These are phyloP conservation scores for Neopipo cinnamomea DNA, from an alignment of 2,113 vertebrate species.

Conservation along the genomic window DNA sequence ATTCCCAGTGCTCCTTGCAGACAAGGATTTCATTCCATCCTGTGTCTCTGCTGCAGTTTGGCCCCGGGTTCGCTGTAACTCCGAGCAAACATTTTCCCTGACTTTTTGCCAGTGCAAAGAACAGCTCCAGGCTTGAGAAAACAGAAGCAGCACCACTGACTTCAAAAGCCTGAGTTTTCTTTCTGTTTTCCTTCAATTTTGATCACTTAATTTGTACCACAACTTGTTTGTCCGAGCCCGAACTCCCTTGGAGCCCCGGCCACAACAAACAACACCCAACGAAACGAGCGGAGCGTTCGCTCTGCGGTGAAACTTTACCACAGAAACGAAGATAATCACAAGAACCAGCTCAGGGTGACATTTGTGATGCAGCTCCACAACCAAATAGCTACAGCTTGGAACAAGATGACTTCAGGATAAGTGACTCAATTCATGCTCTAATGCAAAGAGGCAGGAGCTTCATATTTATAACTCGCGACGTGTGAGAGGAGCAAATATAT, in stretches of 20 bases:
- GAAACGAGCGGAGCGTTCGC: accelerated
- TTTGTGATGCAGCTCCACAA: background rate
- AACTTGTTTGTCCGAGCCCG: background rate
- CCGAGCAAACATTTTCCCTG: background rate
- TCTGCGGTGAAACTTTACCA: background rate
- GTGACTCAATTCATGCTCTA: background rate
- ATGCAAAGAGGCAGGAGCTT: background rate
- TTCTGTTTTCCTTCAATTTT: background rate
- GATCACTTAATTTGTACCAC: background rate
- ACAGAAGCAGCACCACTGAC: background rate
- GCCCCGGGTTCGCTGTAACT: background rate
- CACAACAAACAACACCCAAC: background rate
- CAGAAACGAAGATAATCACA: accelerated
- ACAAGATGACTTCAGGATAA: background rate
- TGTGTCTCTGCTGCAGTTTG: background rate
- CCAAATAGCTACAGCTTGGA: background rate
- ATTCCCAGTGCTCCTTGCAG: background rate
- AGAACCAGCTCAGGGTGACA: accelerated
- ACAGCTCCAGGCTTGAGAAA: background rate
- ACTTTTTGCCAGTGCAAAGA: background rate
- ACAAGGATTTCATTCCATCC: background rate
- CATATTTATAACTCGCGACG: background rate
- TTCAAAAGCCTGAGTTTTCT: background rate
- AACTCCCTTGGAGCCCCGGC: background rate
- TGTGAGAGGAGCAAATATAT: background rate